Conservation (phyloP, 2,888 invertebrate genomes). For the Perithous albicinctus region DNA sequence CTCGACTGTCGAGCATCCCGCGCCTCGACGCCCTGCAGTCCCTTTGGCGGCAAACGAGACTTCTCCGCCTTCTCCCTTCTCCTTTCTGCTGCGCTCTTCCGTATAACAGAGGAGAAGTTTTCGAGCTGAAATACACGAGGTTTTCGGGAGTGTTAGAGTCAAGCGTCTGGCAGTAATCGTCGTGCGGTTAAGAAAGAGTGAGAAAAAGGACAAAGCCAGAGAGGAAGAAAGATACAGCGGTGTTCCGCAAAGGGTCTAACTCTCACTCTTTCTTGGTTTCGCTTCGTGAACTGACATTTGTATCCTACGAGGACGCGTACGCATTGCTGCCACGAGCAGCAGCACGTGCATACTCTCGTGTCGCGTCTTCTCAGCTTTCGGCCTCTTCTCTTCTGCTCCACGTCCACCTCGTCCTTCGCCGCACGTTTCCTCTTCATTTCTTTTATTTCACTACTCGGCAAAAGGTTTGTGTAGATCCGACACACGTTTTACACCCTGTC, state of each 20-base stretch:
- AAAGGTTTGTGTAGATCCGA: constrained; percentile 27
- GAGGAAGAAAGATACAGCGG: constrained; percentile 33
- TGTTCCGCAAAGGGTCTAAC: constrained; percentile 62
- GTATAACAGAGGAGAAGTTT: constrained; percentile 50
- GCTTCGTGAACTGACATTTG: constrained; percentile 59
- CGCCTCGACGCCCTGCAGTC: constrained; percentile 58
- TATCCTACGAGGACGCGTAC: constrained; percentile 57
- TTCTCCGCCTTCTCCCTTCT: constrained; percentile 59
- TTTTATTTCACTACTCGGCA: constrained; percentile 40
- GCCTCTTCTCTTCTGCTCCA: not conserved
- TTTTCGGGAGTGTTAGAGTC: constrained; percentile 43
- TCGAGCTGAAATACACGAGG: constrained; percentile 60
- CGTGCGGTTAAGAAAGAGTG: constrained; percentile 31
- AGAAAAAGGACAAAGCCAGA: constrained; percentile 31
- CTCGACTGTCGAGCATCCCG: constrained; percentile 55
- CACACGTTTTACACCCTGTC: constrained; percentile 38
- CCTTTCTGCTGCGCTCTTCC: constrained; percentile 33
- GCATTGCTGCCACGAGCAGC: constrained; percentile 32
- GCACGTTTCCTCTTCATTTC: constrained; percentile 39
- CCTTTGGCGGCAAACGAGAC: constrained; percentile 66
- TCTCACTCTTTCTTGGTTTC: constrained; percentile 53
- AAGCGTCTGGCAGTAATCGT: constrained; percentile 43
- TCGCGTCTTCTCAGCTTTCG: constrained; percentile 53
- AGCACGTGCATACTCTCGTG: constrained; percentile 54
- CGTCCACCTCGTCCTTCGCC: constrained; percentile 11